Base-by-base conservation (phyloP, 2,888 invertebrate genomes). In the Andrena camellia region DNA sequence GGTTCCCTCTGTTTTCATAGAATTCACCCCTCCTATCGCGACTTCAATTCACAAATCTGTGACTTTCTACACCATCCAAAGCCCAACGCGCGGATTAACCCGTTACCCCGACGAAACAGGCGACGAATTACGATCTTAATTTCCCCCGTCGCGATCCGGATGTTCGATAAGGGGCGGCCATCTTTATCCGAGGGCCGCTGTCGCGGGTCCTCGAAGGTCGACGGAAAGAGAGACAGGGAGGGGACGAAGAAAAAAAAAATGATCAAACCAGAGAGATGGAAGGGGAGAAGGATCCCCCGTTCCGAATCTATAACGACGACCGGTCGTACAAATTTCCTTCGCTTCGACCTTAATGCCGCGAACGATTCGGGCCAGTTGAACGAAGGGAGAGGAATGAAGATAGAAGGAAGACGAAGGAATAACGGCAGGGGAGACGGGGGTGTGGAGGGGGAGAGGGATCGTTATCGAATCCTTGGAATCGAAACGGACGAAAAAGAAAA, bases 381-480 rank as follows among this genome's bases (percentile, higher is more conserved):
- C 50, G 59, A 42, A 62, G 48, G 42, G 20, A 13, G 54, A 50
- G 17, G 31, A 69, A 67, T 42, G 48, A 35, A 62, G 64, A 20
- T 10, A 60, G 29, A 8, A 54, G 29, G 29, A 35, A 26, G 48
- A 3, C 50, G 20, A 13, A n/a, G 63, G 29, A 42, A 17, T 42
- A 42, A 42, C 17, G 42, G 1, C 42, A 42, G 42, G 57, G 35
- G 42, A 35, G 20, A 60, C 13, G 67, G 60, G 42, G 29, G 5
- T 20, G 8, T 0, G 8, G 20, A 7, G 23, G 8, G 23, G 33
- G 31, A 20, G 20, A 26, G 42, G 78, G 79, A 78, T 83, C 81
- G 83, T 88, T 86, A 85, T 92, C 92, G 91, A 90, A 90, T 90
- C 90, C 90, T 88, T 83, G 90, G 89, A 90, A 92, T 92, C 92